Percentiles rank a stretch among this genome's conserved stretches.
Conservation (phyloP, 64 coral and sea anemone genomes). For the Porites lutea region DNA sequence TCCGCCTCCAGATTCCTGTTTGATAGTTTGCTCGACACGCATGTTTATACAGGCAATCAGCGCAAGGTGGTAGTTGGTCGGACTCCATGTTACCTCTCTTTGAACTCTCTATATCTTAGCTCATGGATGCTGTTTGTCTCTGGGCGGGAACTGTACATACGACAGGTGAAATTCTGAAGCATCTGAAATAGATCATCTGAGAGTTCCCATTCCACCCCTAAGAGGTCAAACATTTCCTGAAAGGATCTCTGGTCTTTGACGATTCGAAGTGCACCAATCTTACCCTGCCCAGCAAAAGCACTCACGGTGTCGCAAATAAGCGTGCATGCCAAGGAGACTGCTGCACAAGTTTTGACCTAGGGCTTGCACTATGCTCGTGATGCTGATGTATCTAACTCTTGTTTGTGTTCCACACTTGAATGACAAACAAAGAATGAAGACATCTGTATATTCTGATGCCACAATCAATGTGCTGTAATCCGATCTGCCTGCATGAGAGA, state of each 20-base stretch:
- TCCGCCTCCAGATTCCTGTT: constrained; percentile 54
- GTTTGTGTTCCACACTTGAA: too few species aligned
- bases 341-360: constrained; percentile 25
- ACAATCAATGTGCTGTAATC: constrained; percentile 22
- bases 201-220: too few species aligned
- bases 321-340: too few species aligned
- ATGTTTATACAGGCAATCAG: too few species aligned
- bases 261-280: constrained; percentile 46
- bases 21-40: constrained; percentile 60
- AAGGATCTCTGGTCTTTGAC: constrained; percentile 47
- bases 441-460: constrained; percentile 22
- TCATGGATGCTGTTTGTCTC: constrained; percentile 27
- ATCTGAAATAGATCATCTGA: constrained; percentile 59
- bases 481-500: too few species aligned
- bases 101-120: constrained; percentile 37
- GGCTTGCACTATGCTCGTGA: constrained; percentile 3
- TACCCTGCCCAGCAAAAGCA: constrained; percentile 46
- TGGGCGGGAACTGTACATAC: too few species aligned
- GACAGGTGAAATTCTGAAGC: constrained; percentile 55
- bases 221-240: too few species aligned
- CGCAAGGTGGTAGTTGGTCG: too few species aligned
- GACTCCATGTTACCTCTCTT: constrained; percentile 63
- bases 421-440: too few species aligned
- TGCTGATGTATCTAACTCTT: constrained; percentile 57
- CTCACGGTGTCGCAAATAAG: constrained; percentile 55